Base-by-base conservation (phyloP, 1,140 invertebrate genomes). In the Drosophila nasuta region DNA sequence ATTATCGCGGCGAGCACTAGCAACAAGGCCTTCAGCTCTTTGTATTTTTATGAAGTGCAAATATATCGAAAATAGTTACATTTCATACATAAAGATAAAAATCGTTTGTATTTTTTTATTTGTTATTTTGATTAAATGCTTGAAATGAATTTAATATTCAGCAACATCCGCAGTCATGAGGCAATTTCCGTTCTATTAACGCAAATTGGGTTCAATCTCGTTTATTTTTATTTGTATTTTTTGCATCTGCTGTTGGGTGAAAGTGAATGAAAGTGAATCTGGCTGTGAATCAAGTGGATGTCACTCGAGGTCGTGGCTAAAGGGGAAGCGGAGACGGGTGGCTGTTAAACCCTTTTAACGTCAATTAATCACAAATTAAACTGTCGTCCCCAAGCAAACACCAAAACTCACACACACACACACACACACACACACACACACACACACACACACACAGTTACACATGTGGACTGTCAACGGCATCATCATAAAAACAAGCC, bases 301-400 rank as follows among this genome's bases (percentile, higher is more conserved):
- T 72, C 64, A 57, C 54, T 57, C 35, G 35, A 20, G 5, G 8
- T 57, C 35, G 35, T n/a, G 5, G 8, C 11, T 30, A 28, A 33
- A 33, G 13, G 46, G 28, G 48, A 25, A 25, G 20, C 20, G 49
- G 13, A 68, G 43, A 17, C 51, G 62, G 51, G 51, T 57, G 73
- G 45, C 67, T 79, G 81, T 81, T 81, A 82, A 89, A 89, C 85
- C 86, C 85, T 89, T 89, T 89, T 89, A 89, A 89, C 86, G 85
- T 89, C 85, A 89, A 89, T 89, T 89, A 89, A 89, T 89, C 86
- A 81, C 85, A 89, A 89, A 89, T 89, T 89, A 89, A 89, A 81
- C 85, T 81, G 75, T 79, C 70, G 71, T 59, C 71, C 75, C 58
- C 77, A 75, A 65, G 35, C 52, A 70, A 28, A 63, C 33, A 35